Base-by-base conservation (phyloP, 1,140 invertebrate species). In the Cotesia vestalis region DNA sequence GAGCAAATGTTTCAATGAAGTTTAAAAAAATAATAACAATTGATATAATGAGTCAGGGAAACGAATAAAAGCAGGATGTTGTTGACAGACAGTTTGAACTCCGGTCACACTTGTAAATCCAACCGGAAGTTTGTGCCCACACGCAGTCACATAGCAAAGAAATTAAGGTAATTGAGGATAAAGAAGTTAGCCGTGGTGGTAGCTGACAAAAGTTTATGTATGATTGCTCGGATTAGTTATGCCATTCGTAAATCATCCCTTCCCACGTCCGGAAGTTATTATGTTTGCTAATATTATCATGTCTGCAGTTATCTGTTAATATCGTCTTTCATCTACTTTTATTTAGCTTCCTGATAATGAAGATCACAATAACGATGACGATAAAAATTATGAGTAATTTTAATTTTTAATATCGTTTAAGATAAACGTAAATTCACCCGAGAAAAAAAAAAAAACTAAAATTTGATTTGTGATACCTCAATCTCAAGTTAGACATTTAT, bases 81-180 rank as follows among this genome's bases (percentile, higher is more conserved):
- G 61, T 74, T 60, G 61, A 61, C 66, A 69, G 46, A 55, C 34
- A 66, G 34, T 38, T 60, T 64, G 14, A 51, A 40, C 12, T 20
- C 38, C 11, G 38, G 76, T 77, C 76, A 77, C 77, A 77, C 78
- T 79, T 59, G 78, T 77, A 67, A 80, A 78, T 80, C 74, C 73
- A 77, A 77, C 76, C 79, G 80, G 80, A 81, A 81, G 78, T 82
- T 82, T 66, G 53, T 83, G 83, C 83, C 83, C 82, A 84, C 83
- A 83, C 80, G 77, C 63, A 34, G n/a, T 61, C n/a, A 66, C 63
- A 66, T 69, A 73, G 40, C 38, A 38, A 75, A 73, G 74, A 75
- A 73, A 75, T 75, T 75, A 71, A 72, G 57, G 55, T 68, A 75
- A 75, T 75, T 72, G 70, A 63, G 40, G 20, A 67, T 38, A 64